These are phyloP conservation scores for Hermatobates lingyangjiaoensis DNA, from an alignment of 1,140 invertebrate genomes.

Conservation along the genomic window DNA sequence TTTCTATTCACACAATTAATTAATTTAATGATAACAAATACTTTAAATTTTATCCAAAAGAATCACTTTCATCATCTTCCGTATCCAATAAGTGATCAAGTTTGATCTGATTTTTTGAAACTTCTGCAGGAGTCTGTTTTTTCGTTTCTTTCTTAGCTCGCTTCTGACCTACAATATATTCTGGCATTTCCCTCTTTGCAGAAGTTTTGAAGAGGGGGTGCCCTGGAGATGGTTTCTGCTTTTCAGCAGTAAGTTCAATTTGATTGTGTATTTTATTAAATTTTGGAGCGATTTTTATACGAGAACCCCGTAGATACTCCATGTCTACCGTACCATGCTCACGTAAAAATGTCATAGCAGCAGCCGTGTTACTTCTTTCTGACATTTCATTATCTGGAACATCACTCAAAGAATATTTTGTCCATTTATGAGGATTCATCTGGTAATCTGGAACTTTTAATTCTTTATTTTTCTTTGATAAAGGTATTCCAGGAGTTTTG, in stretches of 20 bases:
- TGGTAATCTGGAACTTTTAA: slow-evolving; percentile 39
- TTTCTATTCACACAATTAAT: no score
- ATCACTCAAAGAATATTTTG: slow-evolving; percentile 50
- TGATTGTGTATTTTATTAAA: slow-evolving; percentile 16
- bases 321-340: slow-evolving; percentile 28
- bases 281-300: slow-evolving; percentile 14
- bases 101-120: neutral
- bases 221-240: slow-evolving; percentile 9
- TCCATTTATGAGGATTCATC: slow-evolving; percentile 56
- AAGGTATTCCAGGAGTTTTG: slow-evolving; percentile 41
- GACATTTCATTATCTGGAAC: slow-evolving; percentile 48
- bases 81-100: neutral
- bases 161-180: slow-evolving; percentile 56
- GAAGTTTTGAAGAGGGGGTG: slow-evolving; percentile 33
- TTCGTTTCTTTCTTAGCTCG: slow-evolving; percentile 22
- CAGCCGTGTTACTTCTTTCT: slow-evolving; percentile 45
- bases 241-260: neutral
- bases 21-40: no score
- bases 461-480: slow-evolving; percentile 20
- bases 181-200: slow-evolving; percentile 53
- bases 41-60: no score
- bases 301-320: slow-evolving; percentile 18
- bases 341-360: slow-evolving; percentile 46
- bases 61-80: no score
- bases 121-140: neutral